Conservation (phyloP, 2,113 vertebrate genomes). For the Thryonomys swinderianus region DNA sequence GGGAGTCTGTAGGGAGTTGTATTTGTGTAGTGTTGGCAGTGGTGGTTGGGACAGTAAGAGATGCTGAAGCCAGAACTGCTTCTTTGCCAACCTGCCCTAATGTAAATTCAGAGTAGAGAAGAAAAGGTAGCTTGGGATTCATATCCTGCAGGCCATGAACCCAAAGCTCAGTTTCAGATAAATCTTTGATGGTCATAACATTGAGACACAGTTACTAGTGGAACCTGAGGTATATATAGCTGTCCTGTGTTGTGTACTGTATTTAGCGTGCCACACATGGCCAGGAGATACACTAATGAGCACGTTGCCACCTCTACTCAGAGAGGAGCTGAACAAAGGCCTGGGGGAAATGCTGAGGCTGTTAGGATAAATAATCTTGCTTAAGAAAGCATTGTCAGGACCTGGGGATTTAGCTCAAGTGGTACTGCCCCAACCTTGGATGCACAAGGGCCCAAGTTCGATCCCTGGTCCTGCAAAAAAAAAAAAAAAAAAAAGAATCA, state of each 20-base stretch:
- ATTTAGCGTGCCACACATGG: not conserved
- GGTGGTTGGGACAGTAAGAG: not conserved
- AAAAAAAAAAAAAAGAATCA: too few relatives aligned
- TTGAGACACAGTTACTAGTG: not conserved
- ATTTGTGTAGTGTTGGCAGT: not conserved
- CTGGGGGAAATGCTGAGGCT: not conserved
- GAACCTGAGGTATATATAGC: not conserved
- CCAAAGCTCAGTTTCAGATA: not conserved
- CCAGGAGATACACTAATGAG: not conserved
- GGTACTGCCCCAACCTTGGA: too few relatives aligned
- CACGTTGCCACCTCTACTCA: not conserved
- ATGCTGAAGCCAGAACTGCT: not conserved
- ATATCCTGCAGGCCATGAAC: not conserved
- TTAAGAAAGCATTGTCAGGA: not conserved
- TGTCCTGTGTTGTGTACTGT: not conserved
- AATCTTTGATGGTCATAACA: not conserved
- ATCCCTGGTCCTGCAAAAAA: too few relatives aligned
- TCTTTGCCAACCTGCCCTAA: not conserved
- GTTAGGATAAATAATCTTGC: not conserved
- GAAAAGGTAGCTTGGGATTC: not conserved
- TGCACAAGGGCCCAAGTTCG: too few relatives aligned
- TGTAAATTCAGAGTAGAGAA: not conserved
- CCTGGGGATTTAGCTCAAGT: too few relatives aligned
- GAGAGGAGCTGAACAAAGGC: not conserved
- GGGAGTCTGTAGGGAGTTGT: not conserved